Base-by-base conservation (phyloP, 2,888 invertebrate genomes). In the Eutolmus rufibarbis region DNA sequence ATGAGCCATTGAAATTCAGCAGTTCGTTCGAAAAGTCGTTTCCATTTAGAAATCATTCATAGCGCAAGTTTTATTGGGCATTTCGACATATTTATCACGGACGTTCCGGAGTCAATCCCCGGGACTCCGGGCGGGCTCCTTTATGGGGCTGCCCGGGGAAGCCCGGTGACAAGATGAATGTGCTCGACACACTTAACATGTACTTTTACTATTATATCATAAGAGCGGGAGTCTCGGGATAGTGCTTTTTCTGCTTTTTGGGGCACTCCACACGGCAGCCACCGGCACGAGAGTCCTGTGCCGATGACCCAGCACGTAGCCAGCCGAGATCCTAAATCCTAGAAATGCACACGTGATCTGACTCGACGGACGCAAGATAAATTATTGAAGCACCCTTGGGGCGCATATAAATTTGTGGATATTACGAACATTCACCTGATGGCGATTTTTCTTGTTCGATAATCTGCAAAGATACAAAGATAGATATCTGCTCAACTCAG, bases 381-480 rank as follows among this genome's bases (percentile, higher is more conserved):
- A 85, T 85, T 85, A 85, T 85, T 85, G 85, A 85, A 16, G 85
- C 46, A 16, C 85, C 46, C 74, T 46, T 85, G 85, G 74, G 85
- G 74, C 85, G 85, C 85, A 85, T 85, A 85, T 85, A 85, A 85
- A 85, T 85, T 85, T 85, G 85, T 46, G 43, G 85, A 85, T 85
- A 74, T 74, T 85, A 74, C 85, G 85, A 46, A 43, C 74, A 85
- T 85, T 85, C 85, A 85, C 85, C 85, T 85, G 85, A 85, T 85
- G 85, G 85, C 37, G 74, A 85, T 85, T 85, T 85, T 85, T 85
- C 85, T 43, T 85, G 74, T 74, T 85, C 85, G 85, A 85, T 85
- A 85, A 85, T 85, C 85, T 85, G 74, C 43, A 85, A 74, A 85
- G 85, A 85, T 85, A 43, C 31, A 85, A 74, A 85, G 85, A 85